These are phyloP conservation scores for Anguilla marmorata DNA, from an alignment of 2,797 vertebrate genomes.

Conservation along the genomic window DNA sequence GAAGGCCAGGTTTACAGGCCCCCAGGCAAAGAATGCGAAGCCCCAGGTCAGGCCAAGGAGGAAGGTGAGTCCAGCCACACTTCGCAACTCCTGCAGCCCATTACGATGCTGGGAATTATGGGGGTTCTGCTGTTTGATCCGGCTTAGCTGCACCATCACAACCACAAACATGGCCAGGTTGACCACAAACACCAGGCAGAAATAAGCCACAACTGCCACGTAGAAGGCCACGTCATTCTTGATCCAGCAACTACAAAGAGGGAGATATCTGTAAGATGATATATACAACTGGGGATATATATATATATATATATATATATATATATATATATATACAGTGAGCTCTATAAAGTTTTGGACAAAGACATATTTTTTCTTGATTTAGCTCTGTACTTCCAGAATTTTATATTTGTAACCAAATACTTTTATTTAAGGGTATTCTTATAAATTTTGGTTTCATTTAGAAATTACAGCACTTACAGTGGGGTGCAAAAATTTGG, in stretches of 20 bases:
- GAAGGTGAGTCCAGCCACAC: slow-evolving; percentile 82
- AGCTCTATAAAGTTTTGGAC: too few relatives aligned
- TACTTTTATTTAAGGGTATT: too few relatives aligned
- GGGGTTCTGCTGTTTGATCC: slow-evolving; percentile 92
- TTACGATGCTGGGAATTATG: slow-evolving; percentile 83
- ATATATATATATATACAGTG: too few relatives aligned
- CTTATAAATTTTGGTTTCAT: too few relatives aligned
- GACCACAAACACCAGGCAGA: slow-evolving; percentile 79
- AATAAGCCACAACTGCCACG: slow-evolving; percentile 89
- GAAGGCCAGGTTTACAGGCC: slow-evolving; percentile 79
- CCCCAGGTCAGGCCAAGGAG: slow-evolving; percentile 96
- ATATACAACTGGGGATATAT: too few relatives aligned
- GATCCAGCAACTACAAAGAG: slow-evolving; percentile 87
- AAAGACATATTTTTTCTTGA: too few relatives aligned
- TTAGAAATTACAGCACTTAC: too few relatives aligned
- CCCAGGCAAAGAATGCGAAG: slow-evolving; percentile 91
- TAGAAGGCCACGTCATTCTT: slow-evolving; percentile 81
- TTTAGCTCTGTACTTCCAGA: too few relatives aligned
- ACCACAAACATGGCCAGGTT: slow-evolving; percentile 89
- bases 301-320: too few relatives aligned
- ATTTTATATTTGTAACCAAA: too few relatives aligned
- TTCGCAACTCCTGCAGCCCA: slow-evolving; percentile 80
- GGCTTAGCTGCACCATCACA: slow-evolving; percentile 87
- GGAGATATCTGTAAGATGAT: background rate
- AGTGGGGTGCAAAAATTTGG: too few relatives aligned